phyloP scores from a whole-genome alignment of 2,888 invertebrate species.

The Oscheius onirici region DNA sequence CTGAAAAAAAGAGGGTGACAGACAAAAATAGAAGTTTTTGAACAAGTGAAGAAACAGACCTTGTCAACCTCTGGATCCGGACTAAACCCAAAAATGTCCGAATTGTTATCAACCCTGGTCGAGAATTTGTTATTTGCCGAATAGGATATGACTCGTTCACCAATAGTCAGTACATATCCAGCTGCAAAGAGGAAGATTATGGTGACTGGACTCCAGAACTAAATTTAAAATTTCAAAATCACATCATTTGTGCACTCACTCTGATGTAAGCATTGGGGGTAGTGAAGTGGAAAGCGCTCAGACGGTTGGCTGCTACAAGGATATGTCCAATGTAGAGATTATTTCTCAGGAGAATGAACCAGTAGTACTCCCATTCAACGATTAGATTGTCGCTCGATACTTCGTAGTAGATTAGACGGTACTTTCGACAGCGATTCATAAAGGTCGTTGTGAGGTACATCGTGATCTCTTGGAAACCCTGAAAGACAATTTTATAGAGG shows the following conservation, averaged over 20 bases:
- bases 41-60: background rate
- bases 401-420: background rate
- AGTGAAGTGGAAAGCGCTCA: background rate
- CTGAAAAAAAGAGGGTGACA: too few relatives aligned
- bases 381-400: background rate
- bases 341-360: background rate
- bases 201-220: background rate
- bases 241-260: background rate
- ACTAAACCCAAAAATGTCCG: constrained; percentile 2
- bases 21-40: too few relatives aligned
- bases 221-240: background rate
- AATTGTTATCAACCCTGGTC: background rate
- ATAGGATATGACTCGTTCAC: background rate
- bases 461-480: background rate
- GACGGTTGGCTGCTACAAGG: background rate
- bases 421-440: background rate
- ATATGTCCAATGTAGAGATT: constrained; percentile 9
- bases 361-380: constrained; percentile 5
- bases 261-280: background rate
- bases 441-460: background rate
- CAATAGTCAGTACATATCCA: background rate
- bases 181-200: background rate
- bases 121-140: background rate
- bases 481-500: too few relatives aligned
- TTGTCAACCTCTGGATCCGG: constrained; percentile 4